Percentiles rank a stretch among this genome's conserved stretches.
phyloP scores from a whole-genome alignment of 2,888 invertebrate species.

The Cabera pusaria region DNA sequence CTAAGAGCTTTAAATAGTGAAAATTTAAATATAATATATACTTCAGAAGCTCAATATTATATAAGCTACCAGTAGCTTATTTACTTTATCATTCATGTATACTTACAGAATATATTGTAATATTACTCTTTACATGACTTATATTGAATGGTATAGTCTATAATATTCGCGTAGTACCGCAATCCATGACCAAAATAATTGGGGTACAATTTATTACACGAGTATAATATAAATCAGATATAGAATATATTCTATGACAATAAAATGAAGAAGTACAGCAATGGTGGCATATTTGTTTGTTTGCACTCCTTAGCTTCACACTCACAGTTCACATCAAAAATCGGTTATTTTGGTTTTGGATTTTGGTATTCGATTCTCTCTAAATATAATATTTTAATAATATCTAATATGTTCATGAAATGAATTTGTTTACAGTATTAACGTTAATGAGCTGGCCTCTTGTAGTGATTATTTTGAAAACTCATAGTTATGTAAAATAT shows the following conservation, averaged over 20 bases:
- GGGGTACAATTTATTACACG: slow-evolving; percentile 25
- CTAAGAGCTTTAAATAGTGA: slow-evolving; percentile 84
- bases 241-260: slow-evolving; percentile 46
- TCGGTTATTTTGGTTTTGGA: slow-evolving; percentile 60
- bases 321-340: slow-evolving; percentile 15
- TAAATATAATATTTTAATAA: slow-evolving; percentile 25
- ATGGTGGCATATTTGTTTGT: slow-evolving; percentile 29
- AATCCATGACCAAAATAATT: slow-evolving; percentile 65
- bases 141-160: slow-evolving; percentile 41
- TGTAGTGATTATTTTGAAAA: slow-evolving; percentile 37
- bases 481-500: slow-evolving; percentile 1
- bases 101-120: slow-evolving; percentile 56
- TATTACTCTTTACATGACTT: slow-evolving; percentile 42
- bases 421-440: slow-evolving; percentile 46
- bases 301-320: slow-evolving; percentile 13
- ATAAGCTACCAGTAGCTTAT: slow-evolving; percentile 79
- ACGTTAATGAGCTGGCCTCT: slow-evolving; percentile 57
- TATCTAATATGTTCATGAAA: slow-evolving; percentile 27
- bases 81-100: slow-evolving; percentile 67
- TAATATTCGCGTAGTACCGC: slow-evolving; percentile 32
- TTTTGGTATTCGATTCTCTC: slow-evolving; percentile 58
- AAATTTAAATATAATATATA: slow-evolving; percentile 74
- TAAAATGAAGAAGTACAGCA: slow-evolving; percentile 41
- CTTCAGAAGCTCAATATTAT: slow-evolving; percentile 79
- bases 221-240: slow-evolving; percentile 7